A percentile compares a stretch with the other conserved stretches of the same genome.
Conservation (phyloP, 2,888 invertebrate genomes). For the Drepanosiphum platanoidis region DNA sequence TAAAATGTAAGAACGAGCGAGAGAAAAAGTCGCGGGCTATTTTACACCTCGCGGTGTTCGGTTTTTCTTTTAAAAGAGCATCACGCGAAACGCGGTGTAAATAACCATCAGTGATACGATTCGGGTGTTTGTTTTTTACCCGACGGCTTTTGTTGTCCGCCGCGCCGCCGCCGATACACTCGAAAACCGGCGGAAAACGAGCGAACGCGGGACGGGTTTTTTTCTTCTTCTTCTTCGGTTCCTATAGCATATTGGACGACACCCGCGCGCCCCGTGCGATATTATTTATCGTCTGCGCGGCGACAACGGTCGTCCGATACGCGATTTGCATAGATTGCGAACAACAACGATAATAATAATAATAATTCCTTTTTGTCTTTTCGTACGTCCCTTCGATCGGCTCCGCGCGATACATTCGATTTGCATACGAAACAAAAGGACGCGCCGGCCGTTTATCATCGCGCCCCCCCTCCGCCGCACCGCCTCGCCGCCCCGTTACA, state of each 20-base stretch:
- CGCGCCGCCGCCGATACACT: too few species aligned
- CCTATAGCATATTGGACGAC: not conserved
- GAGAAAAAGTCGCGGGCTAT: not conserved
- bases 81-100: too few species aligned
- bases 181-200: not conserved
- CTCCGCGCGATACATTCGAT: slow-evolving; percentile 12
- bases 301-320: not conserved
- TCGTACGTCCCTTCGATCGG: slow-evolving; percentile 44
- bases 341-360: slow-evolving; percentile 1
- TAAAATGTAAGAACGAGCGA: not conserved
- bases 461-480: not conserved
- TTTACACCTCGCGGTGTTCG: not conserved
- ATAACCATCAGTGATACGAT: too few species aligned
- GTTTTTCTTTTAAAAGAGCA: too few species aligned
- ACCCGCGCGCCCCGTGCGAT: not conserved
- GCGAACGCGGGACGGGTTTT: not conserved
- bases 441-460: slow-evolving; percentile 50
- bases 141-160: not conserved
- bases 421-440: slow-evolving; percentile 60
- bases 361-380: slow-evolving; percentile 58
- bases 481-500: too few species aligned
- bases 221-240: not conserved
- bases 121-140: too few species aligned
- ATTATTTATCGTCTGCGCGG: slow-evolving; percentile 26
- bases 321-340: slow-evolving; percentile 53